Percentiles rank a stretch among this genome's conserved stretches.
Evolutionary conservation across 1,140 invertebrate species (phyloP).

Genomic region (Diorhabda carinulata): DNA sequence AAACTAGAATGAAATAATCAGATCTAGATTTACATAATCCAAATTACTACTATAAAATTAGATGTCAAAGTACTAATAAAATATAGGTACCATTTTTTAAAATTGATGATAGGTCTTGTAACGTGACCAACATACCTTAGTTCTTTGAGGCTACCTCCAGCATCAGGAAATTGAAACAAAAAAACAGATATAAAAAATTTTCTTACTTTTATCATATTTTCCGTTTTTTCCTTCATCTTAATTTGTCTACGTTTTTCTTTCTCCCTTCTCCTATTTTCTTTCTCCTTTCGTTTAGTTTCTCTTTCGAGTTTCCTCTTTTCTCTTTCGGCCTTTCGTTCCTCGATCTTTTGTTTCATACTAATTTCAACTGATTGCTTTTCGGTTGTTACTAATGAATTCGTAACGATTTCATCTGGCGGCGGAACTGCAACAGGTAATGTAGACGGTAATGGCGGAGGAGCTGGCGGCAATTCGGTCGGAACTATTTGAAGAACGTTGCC

Average conservation of each 20-base stretch:
- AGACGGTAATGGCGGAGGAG: not conserved
- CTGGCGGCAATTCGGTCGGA: constrained; percentile 36
- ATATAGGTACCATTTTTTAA: no score
- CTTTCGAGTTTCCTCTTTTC: constrained; percentile 40
- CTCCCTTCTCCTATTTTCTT: constrained; percentile 44
- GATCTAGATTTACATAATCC: no score
- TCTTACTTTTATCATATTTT: constrained; percentile 47
- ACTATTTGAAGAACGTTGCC: constrained; percentile 59
- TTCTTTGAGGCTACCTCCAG: no score
- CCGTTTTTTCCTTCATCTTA: constrained; percentile 43
- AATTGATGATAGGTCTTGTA: no score
- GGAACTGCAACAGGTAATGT: not conserved
- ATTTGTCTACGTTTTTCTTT: constrained; percentile 42
- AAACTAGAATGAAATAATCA: no score
- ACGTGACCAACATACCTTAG: no score
- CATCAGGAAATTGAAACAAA: no score
- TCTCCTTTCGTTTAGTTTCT: constrained; percentile 42
- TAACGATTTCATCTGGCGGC: constrained; percentile 17
- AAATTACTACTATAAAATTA: no score
- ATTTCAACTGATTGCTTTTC: constrained; percentile 34
- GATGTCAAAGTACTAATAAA: no score
- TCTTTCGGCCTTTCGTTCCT: constrained; percentile 39
- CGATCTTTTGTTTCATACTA: constrained; percentile 32
- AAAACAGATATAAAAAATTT: no score
- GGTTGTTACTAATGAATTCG: not conserved